phyloP scores from a whole-genome alignment of 2,888 invertebrate genomes.

The Abrostola tripartita region DNA sequence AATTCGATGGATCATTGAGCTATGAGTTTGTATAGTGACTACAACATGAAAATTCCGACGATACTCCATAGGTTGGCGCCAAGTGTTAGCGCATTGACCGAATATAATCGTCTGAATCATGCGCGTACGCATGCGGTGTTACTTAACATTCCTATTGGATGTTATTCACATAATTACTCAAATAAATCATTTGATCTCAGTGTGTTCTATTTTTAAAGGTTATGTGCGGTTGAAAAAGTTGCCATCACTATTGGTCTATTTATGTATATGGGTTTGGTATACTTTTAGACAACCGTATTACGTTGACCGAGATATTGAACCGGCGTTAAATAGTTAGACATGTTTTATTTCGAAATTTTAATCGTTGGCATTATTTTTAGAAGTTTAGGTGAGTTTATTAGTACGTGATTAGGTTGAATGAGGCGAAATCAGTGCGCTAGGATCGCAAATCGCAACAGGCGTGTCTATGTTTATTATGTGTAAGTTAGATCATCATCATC shows the following conservation, averaged over 20 bases:
- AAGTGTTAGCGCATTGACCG: conserved; percentile 82
- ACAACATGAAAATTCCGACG: conserved; percentile 51
- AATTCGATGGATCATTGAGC: conserved; percentile 54
- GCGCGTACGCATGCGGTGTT: conserved; percentile 73
- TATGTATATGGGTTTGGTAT: conserved; percentile 43
- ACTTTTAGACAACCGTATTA: conserved; percentile 39
- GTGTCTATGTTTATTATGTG: no score
- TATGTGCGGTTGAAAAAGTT: conserved; percentile 41
- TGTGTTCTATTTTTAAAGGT: conserved; percentile 59
- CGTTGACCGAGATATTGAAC: conserved; percentile 24
- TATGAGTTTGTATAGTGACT: conserved; percentile 46
- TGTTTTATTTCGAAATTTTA: neutral
- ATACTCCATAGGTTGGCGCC: conserved; percentile 68
- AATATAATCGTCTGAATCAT: conserved; percentile 80
- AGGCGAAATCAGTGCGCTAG: no score
- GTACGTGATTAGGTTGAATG: no score
- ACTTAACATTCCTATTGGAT: conserved; percentile 85
- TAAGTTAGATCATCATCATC: no score
- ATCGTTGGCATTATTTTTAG: neutral
- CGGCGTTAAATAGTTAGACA: neutral
- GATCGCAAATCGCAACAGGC: no score
- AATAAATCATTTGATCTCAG: conserved; percentile 78
- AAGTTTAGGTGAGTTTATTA: neutral
- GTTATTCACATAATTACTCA: conserved; percentile 81
- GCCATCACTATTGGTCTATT: conserved; percentile 48